These are phyloP conservation scores for Eretmocerus hayati DNA, from an alignment of 2,888 invertebrate genomes.

Conservation along the genomic window DNA sequence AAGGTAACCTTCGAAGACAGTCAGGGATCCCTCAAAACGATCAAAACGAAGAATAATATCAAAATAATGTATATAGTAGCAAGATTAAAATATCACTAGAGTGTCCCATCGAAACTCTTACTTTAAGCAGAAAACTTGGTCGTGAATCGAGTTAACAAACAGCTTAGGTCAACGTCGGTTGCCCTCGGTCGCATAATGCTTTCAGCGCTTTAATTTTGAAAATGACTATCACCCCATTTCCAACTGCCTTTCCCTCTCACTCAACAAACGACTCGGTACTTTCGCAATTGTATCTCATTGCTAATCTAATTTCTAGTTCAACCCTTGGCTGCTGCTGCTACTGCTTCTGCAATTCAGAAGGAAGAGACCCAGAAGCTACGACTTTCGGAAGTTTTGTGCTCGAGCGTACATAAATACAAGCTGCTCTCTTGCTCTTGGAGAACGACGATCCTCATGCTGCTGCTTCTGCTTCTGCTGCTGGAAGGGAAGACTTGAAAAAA, in stretches of 20 bases:
- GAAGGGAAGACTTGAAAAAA: neutral
- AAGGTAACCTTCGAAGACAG: too few species aligned
- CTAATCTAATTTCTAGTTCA: constrained; percentile 17
- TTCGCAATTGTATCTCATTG: constrained; percentile 1
- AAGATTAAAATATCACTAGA: neutral
- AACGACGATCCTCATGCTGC: neutral
- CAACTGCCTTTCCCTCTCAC: neutral
- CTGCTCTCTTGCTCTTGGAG: neutral
- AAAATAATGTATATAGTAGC: too few species aligned
- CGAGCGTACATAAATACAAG: constrained; percentile 7
- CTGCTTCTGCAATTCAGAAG: neutral
- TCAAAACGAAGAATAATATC: too few species aligned
- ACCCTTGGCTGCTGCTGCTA: too few species aligned
- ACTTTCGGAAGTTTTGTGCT: constrained; percentile 10
- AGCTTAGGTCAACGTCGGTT: neutral
- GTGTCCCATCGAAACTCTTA: constrained; percentile 2
- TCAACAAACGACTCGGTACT: too few species aligned
- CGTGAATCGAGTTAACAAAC: constrained; percentile 1
- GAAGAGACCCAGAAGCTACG: neutral
- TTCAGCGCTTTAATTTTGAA: constrained; percentile 2
- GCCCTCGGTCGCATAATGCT: neutral
- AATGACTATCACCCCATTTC: neutral
- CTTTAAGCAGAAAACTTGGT: neutral
- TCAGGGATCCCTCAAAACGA: too few species aligned
- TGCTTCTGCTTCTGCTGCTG: neutral